These are phyloP conservation scores for Acanthosepion pharaonis DNA, from an alignment of 2,888 invertebrate genomes.

Conservation along the genomic window DNA sequence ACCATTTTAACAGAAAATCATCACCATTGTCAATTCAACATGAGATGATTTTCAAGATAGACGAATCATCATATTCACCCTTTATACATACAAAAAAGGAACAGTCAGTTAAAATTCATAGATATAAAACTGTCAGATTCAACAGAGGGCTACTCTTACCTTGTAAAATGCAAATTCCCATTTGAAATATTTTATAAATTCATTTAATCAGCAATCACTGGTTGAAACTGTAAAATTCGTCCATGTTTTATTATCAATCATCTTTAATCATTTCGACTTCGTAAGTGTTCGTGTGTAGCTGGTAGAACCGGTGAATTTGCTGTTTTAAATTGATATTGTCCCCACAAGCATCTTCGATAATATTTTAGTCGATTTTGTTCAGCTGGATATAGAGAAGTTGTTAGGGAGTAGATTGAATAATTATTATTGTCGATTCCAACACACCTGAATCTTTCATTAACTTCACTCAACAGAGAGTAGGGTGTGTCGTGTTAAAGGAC, in stretches of 20 bases:
- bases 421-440: background rate
- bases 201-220: background rate
- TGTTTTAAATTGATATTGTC: background rate
- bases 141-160: no score
- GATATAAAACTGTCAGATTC: no score
- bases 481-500: background rate
- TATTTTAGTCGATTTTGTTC: background rate
- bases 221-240: background rate
- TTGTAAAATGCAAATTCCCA: no score
- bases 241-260: background rate
- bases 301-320: background rate
- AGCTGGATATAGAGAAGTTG: background rate
- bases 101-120: no score
- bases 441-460: background rate
- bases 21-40: no score
- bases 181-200: no score
- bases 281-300: background rate
- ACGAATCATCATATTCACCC: no score
- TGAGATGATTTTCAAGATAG: no score
- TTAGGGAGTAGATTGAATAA: background rate
- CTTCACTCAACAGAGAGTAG: background rate
- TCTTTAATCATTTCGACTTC: background rate
- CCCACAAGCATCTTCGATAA: background rate
- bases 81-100: no score
- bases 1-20: no score